phyloP scores from a whole-genome alignment of 1,140 invertebrate genomes.

The Thaumatotibia leucotreta region DNA sequence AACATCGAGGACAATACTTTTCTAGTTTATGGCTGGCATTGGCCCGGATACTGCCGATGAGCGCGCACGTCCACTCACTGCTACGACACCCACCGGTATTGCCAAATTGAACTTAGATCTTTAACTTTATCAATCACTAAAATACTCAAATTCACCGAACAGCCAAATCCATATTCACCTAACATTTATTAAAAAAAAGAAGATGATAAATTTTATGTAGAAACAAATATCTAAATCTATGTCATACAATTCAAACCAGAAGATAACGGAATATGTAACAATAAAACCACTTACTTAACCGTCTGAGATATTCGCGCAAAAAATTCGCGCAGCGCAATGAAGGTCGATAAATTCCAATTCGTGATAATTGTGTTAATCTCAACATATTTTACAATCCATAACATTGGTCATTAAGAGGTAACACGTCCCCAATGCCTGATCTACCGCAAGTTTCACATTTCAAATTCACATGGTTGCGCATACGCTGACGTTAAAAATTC shows the following conservation, averaged over 20 bases:
- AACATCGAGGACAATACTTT: slow-evolving; percentile 75
- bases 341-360: not conserved
- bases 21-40: slow-evolving; percentile 74
- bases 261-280: not conserved
- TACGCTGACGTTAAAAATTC: slow-evolving; percentile 34
- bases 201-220: not conserved
- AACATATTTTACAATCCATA: not conserved
- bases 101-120: not conserved
- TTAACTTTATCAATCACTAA: not conserved
- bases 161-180: not conserved
- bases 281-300: not conserved
- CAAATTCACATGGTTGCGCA: slow-evolving; percentile 48
- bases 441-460: slow-evolving; percentile 42
- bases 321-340: not conserved
- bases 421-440: slow-evolving; percentile 38
- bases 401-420: not conserved
- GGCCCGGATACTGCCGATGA: slow-evolving; percentile 68
- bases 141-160: not conserved
- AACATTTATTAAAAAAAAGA: not conserved
- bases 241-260: not conserved
- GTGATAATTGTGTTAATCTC: not conserved
- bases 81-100: slow-evolving; percentile 4
- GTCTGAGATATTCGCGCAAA: not conserved
- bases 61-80: slow-evolving; percentile 56
- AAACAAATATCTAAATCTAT: not conserved